Percentiles rank a stretch among this genome's conserved stretches.
Evolutionary conservation across 64 coral and sea anemone genomes (phyloP).

Genomic region (Astreopora myriophthalma): DNA sequence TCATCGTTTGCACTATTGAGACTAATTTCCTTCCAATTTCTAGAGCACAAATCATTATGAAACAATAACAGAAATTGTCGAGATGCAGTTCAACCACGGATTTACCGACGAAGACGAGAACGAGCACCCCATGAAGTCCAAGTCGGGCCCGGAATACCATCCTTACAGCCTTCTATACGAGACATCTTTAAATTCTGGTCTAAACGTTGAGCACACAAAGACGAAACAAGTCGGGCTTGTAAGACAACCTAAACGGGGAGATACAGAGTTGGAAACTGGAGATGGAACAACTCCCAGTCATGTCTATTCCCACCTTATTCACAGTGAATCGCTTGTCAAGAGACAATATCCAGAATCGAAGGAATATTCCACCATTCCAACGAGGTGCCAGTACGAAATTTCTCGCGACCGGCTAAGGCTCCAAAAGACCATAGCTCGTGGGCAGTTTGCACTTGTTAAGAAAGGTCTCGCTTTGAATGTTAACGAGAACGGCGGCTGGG

Average conservation of each 20-base stretch:
- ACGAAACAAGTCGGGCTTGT: neutral
- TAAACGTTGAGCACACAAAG: neutral
- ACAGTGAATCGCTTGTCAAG: neutral
- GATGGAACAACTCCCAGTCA: neutral
- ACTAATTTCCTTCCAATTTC: neutral
- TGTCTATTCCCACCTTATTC: neutral
- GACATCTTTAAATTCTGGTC: neutral
- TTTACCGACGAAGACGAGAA: neutral
- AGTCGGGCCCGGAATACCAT: neutral
- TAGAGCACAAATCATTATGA: neutral
- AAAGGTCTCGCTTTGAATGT: constrained; percentile 13
- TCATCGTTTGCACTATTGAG: neutral
- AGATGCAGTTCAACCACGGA: neutral
- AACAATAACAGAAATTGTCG: constrained; percentile 10
- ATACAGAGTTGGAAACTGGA: neutral
- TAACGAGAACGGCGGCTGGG: neutral
- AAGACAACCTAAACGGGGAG: neutral
- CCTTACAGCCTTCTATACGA: neutral
- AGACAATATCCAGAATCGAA: neutral
- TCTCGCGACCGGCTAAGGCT: neutral
- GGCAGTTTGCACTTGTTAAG: constrained; percentile 17
- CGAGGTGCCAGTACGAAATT: neutral
- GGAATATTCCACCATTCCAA: neutral
- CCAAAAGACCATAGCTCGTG: neutral
- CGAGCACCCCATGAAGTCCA: neutral